Evolutionary conservation across 2,797 vertebrate genomes (phyloP).

Genomic region (Acridotheres tristis): DNA sequence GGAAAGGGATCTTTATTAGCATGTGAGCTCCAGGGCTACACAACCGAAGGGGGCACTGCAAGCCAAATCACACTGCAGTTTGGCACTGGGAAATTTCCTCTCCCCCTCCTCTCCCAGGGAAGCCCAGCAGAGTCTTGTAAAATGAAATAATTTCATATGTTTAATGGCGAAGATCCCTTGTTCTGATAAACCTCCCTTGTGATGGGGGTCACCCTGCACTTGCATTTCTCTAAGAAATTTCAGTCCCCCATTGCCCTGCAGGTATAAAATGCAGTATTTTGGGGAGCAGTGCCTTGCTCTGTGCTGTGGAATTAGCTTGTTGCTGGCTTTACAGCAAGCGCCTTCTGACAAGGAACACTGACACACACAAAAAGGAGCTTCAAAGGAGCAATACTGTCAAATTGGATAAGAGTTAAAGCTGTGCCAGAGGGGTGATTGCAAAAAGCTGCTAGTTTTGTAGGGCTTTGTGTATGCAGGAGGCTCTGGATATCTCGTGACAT

Average conservation of each 20-base stretch:
- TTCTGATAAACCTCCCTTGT: not conserved
- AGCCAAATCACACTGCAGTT: not conserved
- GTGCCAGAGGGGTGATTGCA: not conserved
- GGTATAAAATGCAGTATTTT: not conserved
- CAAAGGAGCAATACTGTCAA: slow-evolving; percentile 4
- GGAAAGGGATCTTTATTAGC: slow-evolving; percentile 45
- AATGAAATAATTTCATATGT: not conserved
- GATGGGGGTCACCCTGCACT: not conserved
- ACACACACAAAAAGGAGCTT: not conserved
- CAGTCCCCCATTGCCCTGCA: not conserved
- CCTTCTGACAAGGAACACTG: not conserved
- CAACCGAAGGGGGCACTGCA: not conserved
- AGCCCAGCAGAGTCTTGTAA: slow-evolving; percentile 2
- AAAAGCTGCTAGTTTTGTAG: not conserved
- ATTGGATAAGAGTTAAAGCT: slow-evolving; percentile 5
- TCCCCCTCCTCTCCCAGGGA: not conserved
- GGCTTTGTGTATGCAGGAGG: not conserved
- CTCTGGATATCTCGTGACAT: not conserved
- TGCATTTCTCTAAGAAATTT: not conserved
- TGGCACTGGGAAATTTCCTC: not conserved
- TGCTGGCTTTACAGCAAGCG: not conserved
- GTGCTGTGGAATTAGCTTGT: not conserved
- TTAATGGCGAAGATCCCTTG: not conserved
- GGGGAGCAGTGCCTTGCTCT: not conserved
- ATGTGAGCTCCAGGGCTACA: not conserved